Conservation (phyloP, 1,140 invertebrate genomes). For the Polypedilum vanderplanki region DNA sequence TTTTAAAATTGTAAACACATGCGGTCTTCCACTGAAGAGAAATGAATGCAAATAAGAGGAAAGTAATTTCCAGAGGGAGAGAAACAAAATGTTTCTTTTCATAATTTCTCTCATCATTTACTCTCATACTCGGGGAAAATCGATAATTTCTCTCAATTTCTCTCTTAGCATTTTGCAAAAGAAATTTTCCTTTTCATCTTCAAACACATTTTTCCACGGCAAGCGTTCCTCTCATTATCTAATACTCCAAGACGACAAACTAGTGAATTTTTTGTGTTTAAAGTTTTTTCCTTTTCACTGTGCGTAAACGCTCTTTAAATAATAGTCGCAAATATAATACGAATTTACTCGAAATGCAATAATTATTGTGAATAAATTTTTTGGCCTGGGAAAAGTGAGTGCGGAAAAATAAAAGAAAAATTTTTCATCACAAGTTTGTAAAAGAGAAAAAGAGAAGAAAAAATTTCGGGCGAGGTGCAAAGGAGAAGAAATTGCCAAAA, state of each 20-base stretch:
- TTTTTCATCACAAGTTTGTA: neutral
- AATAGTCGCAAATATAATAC: neutral
- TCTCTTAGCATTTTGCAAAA: no score
- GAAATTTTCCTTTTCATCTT: no score
- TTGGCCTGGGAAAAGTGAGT: slow-evolving; percentile 7
- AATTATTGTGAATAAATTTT: neutral
- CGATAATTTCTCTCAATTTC: no score
- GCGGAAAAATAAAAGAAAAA: neutral
- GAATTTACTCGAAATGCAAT: neutral
- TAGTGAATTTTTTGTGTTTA: neutral
- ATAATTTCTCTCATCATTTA: no score
- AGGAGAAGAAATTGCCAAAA: neutral
- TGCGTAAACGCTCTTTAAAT: neutral
- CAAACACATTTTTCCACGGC: no score
- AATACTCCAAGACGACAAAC: neutral
- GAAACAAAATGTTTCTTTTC: no score
- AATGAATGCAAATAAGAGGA: no score
- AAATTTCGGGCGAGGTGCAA: slow-evolving; percentile 23
- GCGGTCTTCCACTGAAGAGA: no score
- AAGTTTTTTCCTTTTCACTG: neutral
- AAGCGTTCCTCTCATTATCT: neutral
- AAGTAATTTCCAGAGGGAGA: no score
- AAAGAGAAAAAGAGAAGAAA: neutral
- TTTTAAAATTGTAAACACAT: no score
- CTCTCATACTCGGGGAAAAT: no score